Evolutionary conservation across 2,797 vertebrate genomes (phyloP), one percentile per base, ranked within the genome.

Genomic region (Sebastiscus albofasciatus): DNA sequence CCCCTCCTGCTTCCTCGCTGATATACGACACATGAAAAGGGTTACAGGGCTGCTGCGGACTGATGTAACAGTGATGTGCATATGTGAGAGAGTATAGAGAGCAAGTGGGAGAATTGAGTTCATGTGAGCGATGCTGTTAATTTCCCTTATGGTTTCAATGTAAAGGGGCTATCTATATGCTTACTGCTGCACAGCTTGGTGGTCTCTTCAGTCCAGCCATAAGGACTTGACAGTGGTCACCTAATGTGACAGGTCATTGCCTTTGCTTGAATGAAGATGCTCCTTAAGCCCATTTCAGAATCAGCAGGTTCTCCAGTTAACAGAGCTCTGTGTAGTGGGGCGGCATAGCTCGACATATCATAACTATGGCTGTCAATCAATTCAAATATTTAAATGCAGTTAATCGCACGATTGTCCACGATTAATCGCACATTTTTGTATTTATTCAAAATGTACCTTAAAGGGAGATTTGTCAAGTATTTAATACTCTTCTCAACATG

Each of bases 251-350:
- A 82, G 59, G 39, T 73, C 60, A 20, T 56, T 70, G 72, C 20
- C 12, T 16, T n/a, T 49, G 39, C n/a, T 71, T 60, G 55, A 78
- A 31, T 68, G 61, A 46, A 85, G 20, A 75, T 72, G 12, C 16
- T 39, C 12, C 56, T 61, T 16, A 33, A 79, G 67, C 26, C 69
- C 12, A 11, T 33, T 72, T 71, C 36, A 52, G 39, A 78, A 67
- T 74, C 84, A 82, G 66, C 18, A 68, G 46, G 56, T n/a, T 81
- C 31, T 65, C 7, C 16, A 70, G 80, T 87, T 33, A 87, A 60
- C 54, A 65, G 22, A 59, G 55, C 34, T 77, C n/a, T 58, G 14
- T 31, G 9, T 72, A 49, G 46, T 49, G 8, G 46, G 46, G 46
- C 18, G 18, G 46, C 18, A 3, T 20, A 49, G 46, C 46, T 49